Evolutionary conservation across 2,113 vertebrate species (phyloP).

Genomic region (Engraulis encrasicolus): DNA sequence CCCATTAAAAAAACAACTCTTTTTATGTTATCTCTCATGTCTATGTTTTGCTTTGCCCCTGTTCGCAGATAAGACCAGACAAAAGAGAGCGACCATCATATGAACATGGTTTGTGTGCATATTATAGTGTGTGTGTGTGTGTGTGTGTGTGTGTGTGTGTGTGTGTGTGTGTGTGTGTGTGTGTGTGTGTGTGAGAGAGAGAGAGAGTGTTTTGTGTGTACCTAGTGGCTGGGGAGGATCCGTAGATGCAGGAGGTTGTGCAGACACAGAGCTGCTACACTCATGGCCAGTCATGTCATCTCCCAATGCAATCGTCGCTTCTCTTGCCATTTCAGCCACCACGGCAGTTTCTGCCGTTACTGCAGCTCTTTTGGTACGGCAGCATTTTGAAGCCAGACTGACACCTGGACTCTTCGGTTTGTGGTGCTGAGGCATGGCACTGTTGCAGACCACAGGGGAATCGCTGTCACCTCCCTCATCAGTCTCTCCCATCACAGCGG

Average conservation of each 20-base stretch:
- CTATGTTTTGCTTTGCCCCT: no score
- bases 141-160: not conserved
- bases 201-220: no score
- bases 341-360: not conserved
- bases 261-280: not conserved
- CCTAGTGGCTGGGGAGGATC: not conserved
- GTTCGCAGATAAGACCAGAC: no score
- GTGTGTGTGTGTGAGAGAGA: not conserved
- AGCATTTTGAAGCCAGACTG: not conserved
- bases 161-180: not conserved
- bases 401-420: not conserved
- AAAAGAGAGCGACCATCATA: no score
- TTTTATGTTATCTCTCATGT: no score
- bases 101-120: not conserved
- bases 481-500: not conserved
- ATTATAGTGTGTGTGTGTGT: not conserved
- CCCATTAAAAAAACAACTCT: no score
- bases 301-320: no score
- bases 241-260: not conserved
- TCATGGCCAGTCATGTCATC: no score
- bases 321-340: no score
- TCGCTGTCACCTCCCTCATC: not conserved
- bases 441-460: not conserved
- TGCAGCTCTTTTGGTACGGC: not conserved
- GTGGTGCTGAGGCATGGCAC: not conserved